A percentile compares a stretch with the other conserved stretches of the same genome.
phyloP scores from a whole-genome alignment of 2,113 vertebrate species.

The Tauraco erythrolophus region DNA sequence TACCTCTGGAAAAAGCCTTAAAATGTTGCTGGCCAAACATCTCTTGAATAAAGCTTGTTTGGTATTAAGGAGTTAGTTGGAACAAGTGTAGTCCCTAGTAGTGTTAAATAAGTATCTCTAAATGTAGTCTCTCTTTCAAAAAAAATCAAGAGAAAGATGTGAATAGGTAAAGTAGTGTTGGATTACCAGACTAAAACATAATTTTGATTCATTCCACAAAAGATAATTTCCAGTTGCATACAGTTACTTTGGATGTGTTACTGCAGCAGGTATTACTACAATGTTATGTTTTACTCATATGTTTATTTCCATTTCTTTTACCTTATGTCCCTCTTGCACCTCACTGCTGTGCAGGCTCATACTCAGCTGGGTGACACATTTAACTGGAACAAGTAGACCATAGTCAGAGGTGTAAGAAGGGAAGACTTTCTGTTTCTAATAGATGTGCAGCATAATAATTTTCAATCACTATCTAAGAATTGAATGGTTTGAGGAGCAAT shows the following conservation, averaged over 20 bases:
- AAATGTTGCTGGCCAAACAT: not conserved
- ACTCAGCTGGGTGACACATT: not conserved
- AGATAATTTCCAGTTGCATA: not conserved
- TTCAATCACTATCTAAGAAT: not conserved
- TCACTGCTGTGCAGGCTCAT: not conserved
- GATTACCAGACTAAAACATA: not conserved
- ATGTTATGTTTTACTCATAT: not conserved
- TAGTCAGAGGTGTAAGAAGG: not conserved
- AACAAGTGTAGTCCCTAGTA: not conserved
- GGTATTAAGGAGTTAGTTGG: conserved; percentile 20
- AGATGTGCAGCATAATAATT: not conserved
- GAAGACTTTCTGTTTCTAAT: not conserved
- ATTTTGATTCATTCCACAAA: not conserved
- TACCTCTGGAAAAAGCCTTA: not conserved
- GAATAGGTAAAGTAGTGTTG: not conserved
- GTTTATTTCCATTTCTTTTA: not conserved
- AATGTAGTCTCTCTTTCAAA: not conserved
- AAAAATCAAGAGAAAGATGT: not conserved
- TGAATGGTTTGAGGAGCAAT: not conserved
- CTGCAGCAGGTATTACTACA: not conserved
- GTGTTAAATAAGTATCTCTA: not conserved
- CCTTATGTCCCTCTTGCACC: not conserved
- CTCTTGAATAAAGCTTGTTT: conserved; percentile 4
- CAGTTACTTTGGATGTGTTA: not conserved
- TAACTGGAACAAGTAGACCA: not conserved